A percentile compares a stretch with the other conserved stretches of the same genome.
Evolutionary conservation across 2,113 vertebrate genomes (phyloP).

Genomic region (Mionectes macconnelli): DNA sequence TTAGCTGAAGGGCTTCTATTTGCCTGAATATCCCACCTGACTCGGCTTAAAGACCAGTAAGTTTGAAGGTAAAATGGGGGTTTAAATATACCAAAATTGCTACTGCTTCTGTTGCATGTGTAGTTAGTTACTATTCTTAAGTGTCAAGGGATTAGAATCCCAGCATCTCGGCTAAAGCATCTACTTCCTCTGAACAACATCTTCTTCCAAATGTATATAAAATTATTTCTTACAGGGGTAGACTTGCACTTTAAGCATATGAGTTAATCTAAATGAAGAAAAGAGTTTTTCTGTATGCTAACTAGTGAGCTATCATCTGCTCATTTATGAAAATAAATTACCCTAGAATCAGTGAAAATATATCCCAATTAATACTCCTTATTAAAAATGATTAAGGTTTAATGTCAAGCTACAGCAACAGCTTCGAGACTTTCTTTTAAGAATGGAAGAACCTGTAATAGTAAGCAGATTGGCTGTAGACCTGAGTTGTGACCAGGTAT

Average conservation of each 20-base stretch:
- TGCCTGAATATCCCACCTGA: conserved; percentile 39
- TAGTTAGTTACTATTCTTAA: conserved; percentile 32
- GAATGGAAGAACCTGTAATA: not conserved
- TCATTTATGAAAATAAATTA: conserved; percentile 21
- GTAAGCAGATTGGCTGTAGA: not conserved
- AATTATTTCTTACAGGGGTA: not conserved
- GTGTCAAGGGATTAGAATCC: conserved; percentile 26
- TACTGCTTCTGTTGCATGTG: not conserved
- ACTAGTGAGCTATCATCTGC: not conserved
- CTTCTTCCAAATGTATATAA: not conserved
- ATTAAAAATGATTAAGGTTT: conserved; percentile 6
- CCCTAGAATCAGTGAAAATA: not conserved
- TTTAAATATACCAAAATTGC: conserved; percentile 43
- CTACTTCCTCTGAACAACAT: not conserved
- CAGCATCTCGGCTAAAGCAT: not conserved
- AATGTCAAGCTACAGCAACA: not conserved
- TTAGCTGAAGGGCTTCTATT: conserved; percentile 56
- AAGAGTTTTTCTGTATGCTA: not conserved
- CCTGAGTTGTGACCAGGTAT: not conserved
- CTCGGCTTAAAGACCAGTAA: conserved; percentile 52
- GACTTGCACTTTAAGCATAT: not conserved
- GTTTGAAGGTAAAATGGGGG: conserved; percentile 1
- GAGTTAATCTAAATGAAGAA: conserved; percentile 14
- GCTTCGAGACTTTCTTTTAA: not conserved
- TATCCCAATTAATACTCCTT: not conserved